These are phyloP conservation scores for Myoxocephalus aenaeus DNA, from an alignment of 2,797 vertebrate species.

Conservation along the genomic window DNA sequence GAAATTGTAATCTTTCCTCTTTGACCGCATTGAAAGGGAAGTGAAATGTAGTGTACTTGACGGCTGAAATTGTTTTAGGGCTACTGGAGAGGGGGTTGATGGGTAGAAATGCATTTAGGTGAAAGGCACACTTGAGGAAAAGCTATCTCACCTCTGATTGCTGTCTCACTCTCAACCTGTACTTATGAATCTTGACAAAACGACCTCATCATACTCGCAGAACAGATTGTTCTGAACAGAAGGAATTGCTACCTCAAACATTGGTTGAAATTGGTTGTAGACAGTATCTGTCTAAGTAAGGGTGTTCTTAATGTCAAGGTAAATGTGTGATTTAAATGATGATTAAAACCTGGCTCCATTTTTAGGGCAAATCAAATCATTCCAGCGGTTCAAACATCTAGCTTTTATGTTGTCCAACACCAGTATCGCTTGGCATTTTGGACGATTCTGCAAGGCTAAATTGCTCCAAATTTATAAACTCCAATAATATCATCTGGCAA, in stretches of 20 bases:
- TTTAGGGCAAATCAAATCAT: conserved; percentile 20
- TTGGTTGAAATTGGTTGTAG: conserved; percentile 30
- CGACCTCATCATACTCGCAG: conserved; percentile 62
- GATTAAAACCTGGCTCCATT: conserved; percentile 36
- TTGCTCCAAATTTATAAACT: background rate
- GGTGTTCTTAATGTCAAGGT: conserved; percentile 35
- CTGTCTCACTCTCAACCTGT: conserved; percentile 68
- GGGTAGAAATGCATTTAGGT: conserved; percentile 77
- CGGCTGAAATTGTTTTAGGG: conserved; percentile 78
- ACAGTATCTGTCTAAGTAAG: conserved; percentile 39
- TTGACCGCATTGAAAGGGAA: conserved; percentile 71
- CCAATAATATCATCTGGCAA: background rate
- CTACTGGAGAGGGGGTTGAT: conserved; percentile 64
- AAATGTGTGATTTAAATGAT: conserved; percentile 41
- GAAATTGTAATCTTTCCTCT: conserved; percentile 73
- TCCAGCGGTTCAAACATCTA: conserved; percentile 5
- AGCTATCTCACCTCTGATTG: conserved; percentile 77
- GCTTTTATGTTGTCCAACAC: background rate
- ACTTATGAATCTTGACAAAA: conserved; percentile 72
- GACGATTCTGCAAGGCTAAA: background rate
- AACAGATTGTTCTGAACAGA: conserved; percentile 61
- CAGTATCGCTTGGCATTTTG: background rate
- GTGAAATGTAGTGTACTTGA: conserved; percentile 75
- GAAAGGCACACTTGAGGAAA: conserved; percentile 67
- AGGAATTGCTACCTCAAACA: conserved; percentile 31